Evolutionary conservation across 2,888 invertebrate genomes (phyloP).

Genomic region (Rutpela maculata): DNA sequence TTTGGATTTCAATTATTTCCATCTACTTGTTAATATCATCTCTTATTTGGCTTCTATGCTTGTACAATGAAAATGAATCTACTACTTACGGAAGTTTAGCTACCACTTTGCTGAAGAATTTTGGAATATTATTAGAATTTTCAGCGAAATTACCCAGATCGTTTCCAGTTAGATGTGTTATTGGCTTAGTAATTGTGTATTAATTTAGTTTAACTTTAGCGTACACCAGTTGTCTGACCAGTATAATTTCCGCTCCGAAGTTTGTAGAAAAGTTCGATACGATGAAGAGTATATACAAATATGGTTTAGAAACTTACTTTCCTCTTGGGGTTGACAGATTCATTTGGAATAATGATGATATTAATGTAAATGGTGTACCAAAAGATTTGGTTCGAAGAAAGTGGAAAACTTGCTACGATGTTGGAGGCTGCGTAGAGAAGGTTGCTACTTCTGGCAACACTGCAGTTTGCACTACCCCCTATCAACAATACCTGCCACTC

Average conservation of each 20-base stretch:
- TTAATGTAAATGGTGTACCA: not conserved
- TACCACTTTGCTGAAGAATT: constrained; percentile 13
- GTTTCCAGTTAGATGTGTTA: no score
- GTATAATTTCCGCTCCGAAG: no score
- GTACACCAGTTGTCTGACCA: constrained; percentile 42
- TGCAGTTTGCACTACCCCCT: no score
- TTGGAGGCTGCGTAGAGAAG: not conserved
- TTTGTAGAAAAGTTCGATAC: no score
- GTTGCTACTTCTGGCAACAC: constrained; percentile 9
- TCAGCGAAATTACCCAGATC: constrained; percentile 10
- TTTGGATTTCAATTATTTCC: constrained; percentile 14
- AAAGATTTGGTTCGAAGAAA: not conserved
- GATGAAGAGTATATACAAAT: no score
- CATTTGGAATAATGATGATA: no score
- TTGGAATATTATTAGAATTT: constrained; percentile 18
- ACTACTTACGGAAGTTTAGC: constrained; percentile 32
- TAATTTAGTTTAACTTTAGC: constrained; percentile 15
- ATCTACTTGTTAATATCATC: constrained; percentile 23
- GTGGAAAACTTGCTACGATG: not conserved
- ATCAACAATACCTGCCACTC: no score
- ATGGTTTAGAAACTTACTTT: no score
- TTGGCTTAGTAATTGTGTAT: constrained; percentile 37
- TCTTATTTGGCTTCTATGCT: constrained; percentile 39
- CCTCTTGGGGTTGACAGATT: no score
- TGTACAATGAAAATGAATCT: constrained; percentile 19